Evolutionary conservation across 2,797 vertebrate genomes (phyloP), one percentile per base, ranked within the genome.

Genomic region (Manis pentadactyla): DNA sequence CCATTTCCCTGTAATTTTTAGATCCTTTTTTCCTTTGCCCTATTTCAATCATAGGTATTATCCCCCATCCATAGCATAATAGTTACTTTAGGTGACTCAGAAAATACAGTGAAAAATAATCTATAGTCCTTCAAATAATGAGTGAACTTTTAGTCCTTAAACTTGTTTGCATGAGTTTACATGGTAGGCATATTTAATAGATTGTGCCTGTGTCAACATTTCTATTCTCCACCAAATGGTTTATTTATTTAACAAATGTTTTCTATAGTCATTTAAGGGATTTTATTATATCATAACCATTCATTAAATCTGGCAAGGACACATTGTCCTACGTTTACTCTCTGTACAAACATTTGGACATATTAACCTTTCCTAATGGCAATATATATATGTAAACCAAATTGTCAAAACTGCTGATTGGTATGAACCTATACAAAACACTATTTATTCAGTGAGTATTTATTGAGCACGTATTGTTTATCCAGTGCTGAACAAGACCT

Each of bases 171-270:
- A 1, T 86, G 83, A 66, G 10, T 88, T 79, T 79, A 31, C 49
- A 53, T 12, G 61, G 23, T 57, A 53, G 63, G 11, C 25, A 75
- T 66, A 71, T 15, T 69, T 64, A 73, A 77, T 59, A 53, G 55
- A 19, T 29, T 15, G 3, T 69, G 49, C 37, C 49, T 18, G 25
- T 94, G 88, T 91, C 14, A 27, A 57, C 66, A 85, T 86, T 87
- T 93, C 85, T 71, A 25, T 46, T 79, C 46, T 53, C 59, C 19
- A 25, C 55, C 12, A 12, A 86, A 77, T 19, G 39, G n/a, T 84
- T 74, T 78, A n/a, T 83, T 93, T 96, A 93, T 78, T 68, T 88
- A 86, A 71, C 13, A 17, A 46, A 94, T 79, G 23, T 55, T 88
- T 96, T 77, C 66, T 85, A 42, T 85, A 91, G 57, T 92, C 46